These are phyloP conservation scores for Lymantria monacha DNA, from an alignment of 2,888 invertebrate genomes.

Conservation along the genomic window DNA sequence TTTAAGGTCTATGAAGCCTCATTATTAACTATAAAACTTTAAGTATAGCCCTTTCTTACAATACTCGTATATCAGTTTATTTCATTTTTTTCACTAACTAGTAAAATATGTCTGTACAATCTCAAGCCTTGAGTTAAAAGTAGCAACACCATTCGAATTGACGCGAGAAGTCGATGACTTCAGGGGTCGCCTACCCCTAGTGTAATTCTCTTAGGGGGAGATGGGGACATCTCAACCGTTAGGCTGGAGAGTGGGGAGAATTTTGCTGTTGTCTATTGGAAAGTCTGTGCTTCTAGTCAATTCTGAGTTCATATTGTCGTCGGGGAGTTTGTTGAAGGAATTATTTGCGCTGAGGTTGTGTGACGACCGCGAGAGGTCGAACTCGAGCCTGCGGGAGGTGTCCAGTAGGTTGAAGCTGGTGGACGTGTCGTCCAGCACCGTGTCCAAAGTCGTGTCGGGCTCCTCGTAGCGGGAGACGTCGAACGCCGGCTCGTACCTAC, in stretches of 20 bases:
- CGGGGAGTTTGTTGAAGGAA: constrained; percentile 64
- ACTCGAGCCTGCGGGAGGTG: constrained; percentile 55
- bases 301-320: constrained; percentile 76
- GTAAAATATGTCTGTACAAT: constrained; percentile 54
- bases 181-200: constrained; percentile 69
- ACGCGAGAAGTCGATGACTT: constrained; percentile 36
- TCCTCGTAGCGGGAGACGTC: constrained; percentile 36
- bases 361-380: constrained; percentile 35
- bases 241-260: constrained; percentile 69
- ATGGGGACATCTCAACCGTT: constrained; percentile 61
- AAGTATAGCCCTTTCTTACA: constrained; percentile 35
- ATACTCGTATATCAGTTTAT: constrained; percentile 47
- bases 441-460: constrained; percentile 58
- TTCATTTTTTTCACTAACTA: constrained; percentile 28
- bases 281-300: constrained; percentile 51
- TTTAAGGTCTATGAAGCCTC: constrained; percentile 39
- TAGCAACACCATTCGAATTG: constrained; percentile 50
- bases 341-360: constrained; percentile 34
- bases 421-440: constrained; percentile 43
- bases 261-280: constrained; percentile 63
- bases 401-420: constrained; percentile 51
- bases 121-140: constrained; percentile 49
- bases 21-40: constrained; percentile 19
- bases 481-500: constrained; percentile 44
- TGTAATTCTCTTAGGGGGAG: constrained; percentile 50